phyloP scores from a whole-genome alignment of 2,888 invertebrate species.

The Drosophila meridionalis region DNA sequence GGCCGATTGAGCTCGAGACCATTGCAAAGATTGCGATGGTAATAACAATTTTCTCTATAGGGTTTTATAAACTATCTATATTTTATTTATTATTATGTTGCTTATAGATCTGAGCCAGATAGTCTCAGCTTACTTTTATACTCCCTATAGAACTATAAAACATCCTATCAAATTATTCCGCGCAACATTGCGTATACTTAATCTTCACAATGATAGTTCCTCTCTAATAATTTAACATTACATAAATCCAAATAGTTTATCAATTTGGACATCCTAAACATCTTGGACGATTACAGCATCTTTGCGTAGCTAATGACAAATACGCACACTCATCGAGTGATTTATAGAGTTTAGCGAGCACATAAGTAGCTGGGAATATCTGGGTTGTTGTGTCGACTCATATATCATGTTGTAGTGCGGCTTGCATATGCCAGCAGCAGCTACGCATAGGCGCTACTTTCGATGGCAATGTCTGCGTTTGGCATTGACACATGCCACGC shows the following conservation, averaged over 20 bases:
- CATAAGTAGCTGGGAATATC: constrained; percentile 37
- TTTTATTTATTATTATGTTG: too few species aligned
- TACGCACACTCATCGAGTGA: constrained; percentile 40
- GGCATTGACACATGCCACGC: constrained; percentile 71
- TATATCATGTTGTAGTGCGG: constrained; percentile 53
- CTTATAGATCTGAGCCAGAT: too few species aligned
- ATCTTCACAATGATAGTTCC: too few species aligned
- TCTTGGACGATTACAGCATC: constrained; percentile 8
- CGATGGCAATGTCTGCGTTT: constrained; percentile 46
- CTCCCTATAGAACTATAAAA: background rate
- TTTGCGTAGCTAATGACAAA: constrained; percentile 30
- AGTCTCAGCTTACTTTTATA: background rate
- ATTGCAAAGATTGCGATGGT: background rate
- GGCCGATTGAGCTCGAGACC: background rate
- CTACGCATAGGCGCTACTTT: constrained; percentile 37
- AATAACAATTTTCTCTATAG: too few species aligned
- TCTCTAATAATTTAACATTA: background rate
- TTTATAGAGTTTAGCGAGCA: constrained; percentile 42
- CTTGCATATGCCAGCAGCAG: constrained; percentile 49
- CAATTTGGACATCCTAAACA: too few species aligned
- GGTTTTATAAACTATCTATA: too few species aligned
- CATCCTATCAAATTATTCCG: too few species aligned
- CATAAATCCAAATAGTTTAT: background rate
- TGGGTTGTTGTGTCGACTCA: constrained; percentile 37
- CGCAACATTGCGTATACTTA: background rate